A percentile compares a stretch with the other conserved stretches of the same genome.
phyloP scores from a whole-genome alignment of 2,113 vertebrate genomes.

The Chaetops frenatus region DNA sequence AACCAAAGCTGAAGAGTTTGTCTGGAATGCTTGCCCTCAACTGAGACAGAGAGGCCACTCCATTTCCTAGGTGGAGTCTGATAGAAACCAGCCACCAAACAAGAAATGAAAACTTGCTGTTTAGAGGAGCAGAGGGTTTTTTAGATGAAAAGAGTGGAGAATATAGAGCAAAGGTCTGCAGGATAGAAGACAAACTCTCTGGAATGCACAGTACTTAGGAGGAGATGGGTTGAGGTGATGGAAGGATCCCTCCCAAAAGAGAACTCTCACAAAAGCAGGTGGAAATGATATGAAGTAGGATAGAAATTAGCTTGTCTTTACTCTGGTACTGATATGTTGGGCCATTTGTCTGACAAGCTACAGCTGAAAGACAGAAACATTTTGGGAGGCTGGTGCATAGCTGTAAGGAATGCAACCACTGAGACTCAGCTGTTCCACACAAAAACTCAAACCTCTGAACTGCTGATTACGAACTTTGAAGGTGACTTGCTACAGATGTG shows the following conservation, averaged over 20 bases:
- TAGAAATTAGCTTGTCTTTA: not conserved
- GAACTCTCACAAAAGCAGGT: not conserved
- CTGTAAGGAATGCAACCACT: not conserved
- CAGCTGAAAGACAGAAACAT: not conserved
- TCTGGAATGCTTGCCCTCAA: not conserved
- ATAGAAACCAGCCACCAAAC: not conserved
- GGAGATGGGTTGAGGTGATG: not conserved
- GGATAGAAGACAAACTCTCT: not conserved
- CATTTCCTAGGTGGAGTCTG: not conserved
- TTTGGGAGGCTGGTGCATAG: not conserved
- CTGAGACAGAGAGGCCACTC: not conserved
- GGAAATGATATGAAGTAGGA: not conserved
- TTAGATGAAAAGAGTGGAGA: not conserved
- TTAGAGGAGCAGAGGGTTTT: not conserved
- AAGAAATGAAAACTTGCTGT: not conserved
- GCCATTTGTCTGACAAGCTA: not conserved
- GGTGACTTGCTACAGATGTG: not conserved
- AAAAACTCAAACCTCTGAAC: not conserved
- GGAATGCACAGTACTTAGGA: not conserved
- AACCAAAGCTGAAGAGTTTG: not conserved
- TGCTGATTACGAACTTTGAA: not conserved
- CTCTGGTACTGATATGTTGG: not conserved
- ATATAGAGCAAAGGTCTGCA: not conserved
- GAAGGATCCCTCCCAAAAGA: too few species aligned
- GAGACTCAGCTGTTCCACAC: not conserved